A percentile compares a stretch with the other conserved stretches of the same genome.
These are phyloP conservation scores for Blastobasis adustella DNA, from an alignment of 2,888 invertebrate genomes.

Conservation along the genomic window DNA sequence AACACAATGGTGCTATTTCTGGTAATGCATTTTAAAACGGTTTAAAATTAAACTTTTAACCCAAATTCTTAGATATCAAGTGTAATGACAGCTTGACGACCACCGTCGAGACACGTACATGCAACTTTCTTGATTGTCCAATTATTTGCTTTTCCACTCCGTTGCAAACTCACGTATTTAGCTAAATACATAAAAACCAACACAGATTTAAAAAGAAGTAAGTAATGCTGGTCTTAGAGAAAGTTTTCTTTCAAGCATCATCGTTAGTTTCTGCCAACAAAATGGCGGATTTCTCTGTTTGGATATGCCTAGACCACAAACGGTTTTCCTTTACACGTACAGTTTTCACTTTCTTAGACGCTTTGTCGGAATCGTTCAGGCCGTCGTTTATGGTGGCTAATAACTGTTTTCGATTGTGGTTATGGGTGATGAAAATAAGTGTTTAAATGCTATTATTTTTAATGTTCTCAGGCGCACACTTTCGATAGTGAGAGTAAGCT, in stretches of 20 bases:
- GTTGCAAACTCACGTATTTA: conserved; percentile 3
- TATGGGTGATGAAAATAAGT: too few species aligned
- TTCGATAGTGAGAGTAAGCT: too few species aligned
- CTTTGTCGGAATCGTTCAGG: conserved; percentile 12
- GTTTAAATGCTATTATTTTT: too few species aligned
- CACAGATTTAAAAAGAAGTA: not conserved
- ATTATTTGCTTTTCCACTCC: not conserved
- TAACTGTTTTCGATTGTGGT: too few species aligned
- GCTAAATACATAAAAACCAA: not conserved
- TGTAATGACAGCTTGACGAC: not conserved
- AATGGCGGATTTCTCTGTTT: conserved; percentile 24
- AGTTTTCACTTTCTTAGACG: conserved; percentile 21
- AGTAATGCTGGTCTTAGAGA: conserved; percentile 6
- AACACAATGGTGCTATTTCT: too few species aligned
- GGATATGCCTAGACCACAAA: conserved; percentile 28
- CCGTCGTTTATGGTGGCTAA: too few species aligned
- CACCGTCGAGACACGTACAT: not conserved
- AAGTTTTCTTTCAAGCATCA: conserved; percentile 7
- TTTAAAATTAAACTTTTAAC: not conserved
- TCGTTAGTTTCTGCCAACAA: not conserved
- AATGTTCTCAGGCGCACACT: too few species aligned
- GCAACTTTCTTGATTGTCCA: not conserved
- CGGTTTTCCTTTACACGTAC: conserved; percentile 28
- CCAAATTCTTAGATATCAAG: not conserved
- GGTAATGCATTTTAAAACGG: not conserved